phyloP scores from a whole-genome alignment of 2,797 vertebrate species.

The Chaenodraco wilsoni region DNA sequence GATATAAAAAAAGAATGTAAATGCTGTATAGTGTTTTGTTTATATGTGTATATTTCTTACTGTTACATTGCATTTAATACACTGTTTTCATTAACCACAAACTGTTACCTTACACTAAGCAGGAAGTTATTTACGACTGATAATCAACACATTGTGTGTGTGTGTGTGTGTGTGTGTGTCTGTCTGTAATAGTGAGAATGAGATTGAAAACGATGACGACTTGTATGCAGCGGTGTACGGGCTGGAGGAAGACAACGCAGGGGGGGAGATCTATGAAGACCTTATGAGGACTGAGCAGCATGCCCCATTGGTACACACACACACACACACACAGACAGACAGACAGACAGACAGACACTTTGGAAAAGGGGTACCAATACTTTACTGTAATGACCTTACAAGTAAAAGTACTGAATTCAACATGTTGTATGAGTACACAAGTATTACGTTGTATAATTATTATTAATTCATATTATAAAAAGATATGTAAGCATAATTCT shows the following conservation, averaged over 20 bases:
- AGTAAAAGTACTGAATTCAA: no score
- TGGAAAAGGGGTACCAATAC: no score
- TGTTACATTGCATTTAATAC: not conserved
- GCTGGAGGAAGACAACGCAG: slow-evolving; percentile 84
- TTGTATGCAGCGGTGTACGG: slow-evolving; percentile 90
- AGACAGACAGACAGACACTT: no score
- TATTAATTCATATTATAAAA: no score
- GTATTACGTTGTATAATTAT: no score
- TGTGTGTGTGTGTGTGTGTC: slow-evolving; percentile 13
- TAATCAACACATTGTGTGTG: not conserved
- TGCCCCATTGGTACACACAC: slow-evolving; percentile 79
- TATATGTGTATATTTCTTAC: not conserved
- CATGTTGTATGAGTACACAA: no score
- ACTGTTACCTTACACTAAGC: not conserved
- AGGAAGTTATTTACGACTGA: not conserved
- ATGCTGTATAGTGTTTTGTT: not conserved
- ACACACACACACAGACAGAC: no score
- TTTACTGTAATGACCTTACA: no score
- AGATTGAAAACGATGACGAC: slow-evolving; percentile 86
- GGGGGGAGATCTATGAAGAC: slow-evolving; percentile 93
- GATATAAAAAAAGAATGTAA: not conserved
- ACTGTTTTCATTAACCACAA: not conserved
- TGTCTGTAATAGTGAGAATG: slow-evolving; percentile 84
- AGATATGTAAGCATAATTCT: no score
- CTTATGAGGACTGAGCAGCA: slow-evolving; percentile 90